Evolutionary conservation across 1,140 invertebrate species (phyloP).

Genomic region (Hypsibius dujardini): DNA sequence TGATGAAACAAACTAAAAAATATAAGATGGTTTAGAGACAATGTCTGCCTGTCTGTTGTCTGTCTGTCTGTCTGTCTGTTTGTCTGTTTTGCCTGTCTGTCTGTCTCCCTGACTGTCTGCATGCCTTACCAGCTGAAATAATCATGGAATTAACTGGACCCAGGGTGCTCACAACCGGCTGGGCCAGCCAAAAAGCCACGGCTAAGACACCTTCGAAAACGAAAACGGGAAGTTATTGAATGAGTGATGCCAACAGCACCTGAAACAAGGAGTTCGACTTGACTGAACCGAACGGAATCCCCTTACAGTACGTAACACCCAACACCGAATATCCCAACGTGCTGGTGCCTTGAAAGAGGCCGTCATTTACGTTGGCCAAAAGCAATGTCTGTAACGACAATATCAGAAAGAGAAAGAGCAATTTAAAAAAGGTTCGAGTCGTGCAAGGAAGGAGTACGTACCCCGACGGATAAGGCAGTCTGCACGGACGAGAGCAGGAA

Average conservation of each 20-base stretch:
- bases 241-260: not conserved
- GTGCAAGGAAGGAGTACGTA: not conserved
- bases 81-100: not conserved
- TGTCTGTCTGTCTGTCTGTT: not conserved
- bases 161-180: not conserved
- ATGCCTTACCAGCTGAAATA: not conserved
- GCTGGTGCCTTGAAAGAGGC: not conserved
- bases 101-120: not conserved
- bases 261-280: not conserved
- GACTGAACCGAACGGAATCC: too few species aligned
- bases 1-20: slow-evolving; percentile 12
- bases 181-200: slow-evolving; percentile 4
- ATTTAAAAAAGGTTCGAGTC: not conserved
- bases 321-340: not conserved
- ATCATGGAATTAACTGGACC: slow-evolving; percentile 9
- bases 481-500: slow-evolving; percentile 12
- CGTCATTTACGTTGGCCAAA: not conserved
- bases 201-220: slow-evolving; percentile 8
- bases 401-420: not conserved
- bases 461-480: slow-evolving; percentile 1
- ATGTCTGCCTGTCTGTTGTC: too few species aligned
- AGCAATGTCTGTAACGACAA: not conserved
- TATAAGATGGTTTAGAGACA: not conserved
- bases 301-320: slow-evolving; percentile 8
- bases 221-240: not conserved